Evolutionary conservation across 2,113 vertebrate species (phyloP).

Genomic region (Acrocephalus kingi): DNA sequence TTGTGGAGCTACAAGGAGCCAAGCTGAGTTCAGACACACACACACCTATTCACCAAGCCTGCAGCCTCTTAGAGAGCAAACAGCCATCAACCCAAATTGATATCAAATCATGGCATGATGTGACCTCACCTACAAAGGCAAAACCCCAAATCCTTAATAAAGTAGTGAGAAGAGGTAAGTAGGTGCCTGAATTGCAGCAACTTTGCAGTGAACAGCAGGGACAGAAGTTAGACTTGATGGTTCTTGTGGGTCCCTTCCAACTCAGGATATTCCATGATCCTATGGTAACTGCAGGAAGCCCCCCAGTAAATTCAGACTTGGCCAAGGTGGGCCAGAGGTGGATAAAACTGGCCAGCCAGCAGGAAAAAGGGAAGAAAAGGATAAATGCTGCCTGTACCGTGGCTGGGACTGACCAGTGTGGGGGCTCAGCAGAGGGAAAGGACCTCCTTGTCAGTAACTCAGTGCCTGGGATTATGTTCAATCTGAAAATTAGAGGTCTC

Average conservation of each 20-base stretch:
- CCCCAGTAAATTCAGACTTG: neutral
- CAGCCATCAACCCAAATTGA: accelerated
- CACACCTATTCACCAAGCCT: neutral
- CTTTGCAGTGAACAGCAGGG: neutral
- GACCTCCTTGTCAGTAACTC: neutral
- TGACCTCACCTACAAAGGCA: neutral
- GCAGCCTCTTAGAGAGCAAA: neutral
- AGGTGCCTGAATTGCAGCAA: neutral
- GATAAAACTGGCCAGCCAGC: neutral
- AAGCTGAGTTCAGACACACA: neutral
- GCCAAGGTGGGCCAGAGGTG: neutral
- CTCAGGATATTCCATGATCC: neutral
- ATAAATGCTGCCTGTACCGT: neutral
- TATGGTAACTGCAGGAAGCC: neutral
- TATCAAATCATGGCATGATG: neutral
- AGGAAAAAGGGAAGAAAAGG: neutral
- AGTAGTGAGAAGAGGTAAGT: neutral
- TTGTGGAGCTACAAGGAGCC: neutral
- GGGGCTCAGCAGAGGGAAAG: neutral
- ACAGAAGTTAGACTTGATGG: neutral
- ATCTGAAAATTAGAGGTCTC: neutral
- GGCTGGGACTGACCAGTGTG: neutral
- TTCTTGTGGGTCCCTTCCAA: neutral
- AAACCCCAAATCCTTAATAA: neutral
- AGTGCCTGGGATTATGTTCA: neutral